These are phyloP conservation scores for Ochropleura leucogaster DNA, from an alignment of 2,888 invertebrate genomes.

Conservation along the genomic window DNA sequence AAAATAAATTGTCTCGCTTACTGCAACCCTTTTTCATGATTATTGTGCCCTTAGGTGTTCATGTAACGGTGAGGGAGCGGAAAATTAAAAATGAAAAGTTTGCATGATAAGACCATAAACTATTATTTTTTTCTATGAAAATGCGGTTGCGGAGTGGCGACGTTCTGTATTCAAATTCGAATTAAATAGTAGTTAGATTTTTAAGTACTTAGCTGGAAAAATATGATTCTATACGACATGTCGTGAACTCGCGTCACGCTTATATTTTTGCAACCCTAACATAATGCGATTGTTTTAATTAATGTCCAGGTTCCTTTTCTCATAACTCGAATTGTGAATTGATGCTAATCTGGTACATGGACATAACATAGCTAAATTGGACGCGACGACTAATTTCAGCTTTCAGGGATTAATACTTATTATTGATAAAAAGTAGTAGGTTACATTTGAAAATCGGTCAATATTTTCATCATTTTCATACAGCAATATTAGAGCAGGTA, in stretches of 20 bases:
- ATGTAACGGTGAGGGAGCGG: conserved; percentile 11
- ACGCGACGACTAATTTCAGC: too few species aligned
- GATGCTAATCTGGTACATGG: neutral
- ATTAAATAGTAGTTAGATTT: neutral
- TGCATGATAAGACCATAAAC: neutral
- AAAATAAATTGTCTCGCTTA: neutral
- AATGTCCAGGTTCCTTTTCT: neutral
- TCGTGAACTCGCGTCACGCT: neutral
- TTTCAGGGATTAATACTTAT: too few species aligned
- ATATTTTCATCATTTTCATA: neutral
- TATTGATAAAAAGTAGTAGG: too few species aligned
- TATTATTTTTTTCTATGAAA: conserved; percentile 12
- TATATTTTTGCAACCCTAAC: neutral
- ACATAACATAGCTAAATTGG: neutral
- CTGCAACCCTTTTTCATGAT: conserved; percentile 24
- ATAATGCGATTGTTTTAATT: neutral
- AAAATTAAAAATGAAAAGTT: conserved; percentile 44
- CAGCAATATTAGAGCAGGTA: neutral
- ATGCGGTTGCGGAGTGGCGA: neutral
- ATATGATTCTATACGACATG: neutral
- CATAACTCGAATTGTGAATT: neutral
- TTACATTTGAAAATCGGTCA: neutral
- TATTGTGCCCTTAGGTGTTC: conserved; percentile 19
- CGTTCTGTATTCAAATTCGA: conserved; percentile 18
- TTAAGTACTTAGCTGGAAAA: neutral